Conservation (phyloP, 2,888 invertebrate genomes). For the Synanthedon formicaeformis region DNA sequence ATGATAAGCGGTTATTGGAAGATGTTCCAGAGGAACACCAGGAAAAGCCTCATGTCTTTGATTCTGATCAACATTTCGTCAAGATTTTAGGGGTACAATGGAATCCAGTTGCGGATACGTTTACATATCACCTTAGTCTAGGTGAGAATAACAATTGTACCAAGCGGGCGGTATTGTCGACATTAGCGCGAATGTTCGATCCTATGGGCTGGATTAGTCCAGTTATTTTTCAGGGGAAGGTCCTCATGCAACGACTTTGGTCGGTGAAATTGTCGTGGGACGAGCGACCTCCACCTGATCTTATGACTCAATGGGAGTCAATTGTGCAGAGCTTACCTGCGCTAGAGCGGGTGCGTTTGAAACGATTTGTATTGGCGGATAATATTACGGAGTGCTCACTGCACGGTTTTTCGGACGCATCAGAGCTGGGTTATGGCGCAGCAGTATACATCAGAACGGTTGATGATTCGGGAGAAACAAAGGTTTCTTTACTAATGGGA, state of each 20-base stretch:
- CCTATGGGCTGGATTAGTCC: not conserved
- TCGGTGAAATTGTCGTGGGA: not conserved
- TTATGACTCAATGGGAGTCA: too few species aligned
- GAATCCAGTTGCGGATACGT: not conserved
- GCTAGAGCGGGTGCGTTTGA: too few species aligned
- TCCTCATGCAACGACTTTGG: not conserved
- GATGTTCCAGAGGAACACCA: not conserved
- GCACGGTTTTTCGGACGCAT: not conserved
- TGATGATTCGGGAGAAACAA: too few species aligned
- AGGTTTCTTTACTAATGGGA: too few species aligned
- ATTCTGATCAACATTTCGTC: not conserved
- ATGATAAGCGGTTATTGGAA: not conserved
- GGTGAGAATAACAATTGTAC: not conserved
- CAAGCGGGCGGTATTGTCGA: not conserved
- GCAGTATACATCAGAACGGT: too few species aligned
- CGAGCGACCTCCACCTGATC: too few species aligned
- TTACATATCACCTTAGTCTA: not conserved
- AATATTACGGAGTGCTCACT: not conserved
- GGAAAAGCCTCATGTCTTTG: not conserved
- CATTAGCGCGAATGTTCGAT: not conserved
- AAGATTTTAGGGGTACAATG: not conserved
- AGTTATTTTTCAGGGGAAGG: not conserved
- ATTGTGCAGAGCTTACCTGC: too few species aligned
- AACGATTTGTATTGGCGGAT: too few species aligned
- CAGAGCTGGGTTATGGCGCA: not conserved